Base-by-base conservation (phyloP, 2,797 vertebrate species). In the Tinamus major region DNA sequence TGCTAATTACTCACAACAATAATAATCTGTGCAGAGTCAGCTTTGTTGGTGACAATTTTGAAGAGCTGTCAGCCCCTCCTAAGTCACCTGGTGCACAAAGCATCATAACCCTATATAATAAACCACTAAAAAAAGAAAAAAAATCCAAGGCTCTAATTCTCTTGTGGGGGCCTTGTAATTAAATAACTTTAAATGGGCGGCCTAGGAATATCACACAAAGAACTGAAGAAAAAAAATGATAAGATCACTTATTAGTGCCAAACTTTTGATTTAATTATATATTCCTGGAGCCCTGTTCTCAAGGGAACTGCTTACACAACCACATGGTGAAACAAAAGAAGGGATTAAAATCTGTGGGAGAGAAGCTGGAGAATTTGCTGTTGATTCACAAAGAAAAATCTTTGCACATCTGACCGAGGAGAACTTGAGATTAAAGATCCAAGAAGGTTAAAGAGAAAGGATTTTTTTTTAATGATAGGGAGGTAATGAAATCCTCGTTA, bases 261-360 rank as follows among this genome's bases (percentile, higher is more conserved):
- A 97, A 96, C 19, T 61, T 91, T 67, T 44, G 10, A 80, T 97
- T 97, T 97, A 98, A 98, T 97, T 97, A 96, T 93, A 97, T 74
- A 96, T 95, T 96, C 96, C 87, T 71, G 83, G 69, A 87, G 90
- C 90, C 82, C 53, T 80, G 90, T 96, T 96, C 96, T 94, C 95
- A 88, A 62, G 58, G 95, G 97, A 98, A 96, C 96, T 94, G 61
- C 95, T 97, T 96, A 95, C 95, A 95, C 94, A 94, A 95, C 95
- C 80, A 41, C 82, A 71, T 67, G 90, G 96, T 63, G 79, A 97
- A 96, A 97, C 97, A 97, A 97, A 97, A 92, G 85, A 96, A 76
- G 89, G 93, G 96, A 97, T 97, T 97, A 97, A 91, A 94, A 91
- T 84, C 81, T 93, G 59, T 76, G 77, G 91, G 93, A 95, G 94